Conservation (phyloP, 2,797 vertebrate genomes). For the Danio jaintianensis region DNA sequence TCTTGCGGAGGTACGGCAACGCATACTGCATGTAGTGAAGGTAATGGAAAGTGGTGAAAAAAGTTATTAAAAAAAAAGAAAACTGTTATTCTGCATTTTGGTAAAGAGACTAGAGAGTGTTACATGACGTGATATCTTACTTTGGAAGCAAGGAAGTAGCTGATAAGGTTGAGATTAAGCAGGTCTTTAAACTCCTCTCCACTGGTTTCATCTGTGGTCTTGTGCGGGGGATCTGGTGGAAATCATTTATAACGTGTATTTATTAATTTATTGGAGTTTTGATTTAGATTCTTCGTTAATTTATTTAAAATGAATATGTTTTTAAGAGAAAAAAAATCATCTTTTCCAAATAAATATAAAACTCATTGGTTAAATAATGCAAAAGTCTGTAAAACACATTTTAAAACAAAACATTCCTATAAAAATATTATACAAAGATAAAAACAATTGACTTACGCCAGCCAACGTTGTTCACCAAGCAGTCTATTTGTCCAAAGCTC, state of each 20-base stretch:
- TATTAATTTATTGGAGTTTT: not conserved
- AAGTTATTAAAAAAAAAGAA: not conserved
- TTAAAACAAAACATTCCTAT: not conserved
- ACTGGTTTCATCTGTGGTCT: conserved; percentile 79
- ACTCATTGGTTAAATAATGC: not conserved
- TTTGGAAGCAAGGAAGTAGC: conserved; percentile 81
- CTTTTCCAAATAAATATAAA: not conserved
- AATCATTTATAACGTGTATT: not conserved
- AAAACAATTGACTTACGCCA: conserved; percentile 76
- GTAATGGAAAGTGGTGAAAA: conserved; percentile 10
- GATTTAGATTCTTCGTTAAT: not conserved
- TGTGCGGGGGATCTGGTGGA: conserved; percentile 80
- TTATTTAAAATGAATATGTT: not conserved
- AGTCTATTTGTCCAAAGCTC: conserved; percentile 79
- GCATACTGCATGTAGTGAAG: conserved; percentile 70
- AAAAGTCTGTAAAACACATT: not conserved
- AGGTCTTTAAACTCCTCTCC: conserved; percentile 81
- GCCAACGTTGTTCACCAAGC: conserved; percentile 87
- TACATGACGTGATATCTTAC: conserved; percentile 65
- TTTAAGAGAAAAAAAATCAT: not conserved
- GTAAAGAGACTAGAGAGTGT: not conserved
- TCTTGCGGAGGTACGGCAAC: conserved; percentile 78
- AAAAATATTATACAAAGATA: too few relatives aligned
- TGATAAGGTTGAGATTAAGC: conserved; percentile 84
- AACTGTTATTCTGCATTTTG: not conserved